phyloP scores from a whole-genome alignment of 2,113 vertebrate species.

The Siphamia tubifer region DNA sequence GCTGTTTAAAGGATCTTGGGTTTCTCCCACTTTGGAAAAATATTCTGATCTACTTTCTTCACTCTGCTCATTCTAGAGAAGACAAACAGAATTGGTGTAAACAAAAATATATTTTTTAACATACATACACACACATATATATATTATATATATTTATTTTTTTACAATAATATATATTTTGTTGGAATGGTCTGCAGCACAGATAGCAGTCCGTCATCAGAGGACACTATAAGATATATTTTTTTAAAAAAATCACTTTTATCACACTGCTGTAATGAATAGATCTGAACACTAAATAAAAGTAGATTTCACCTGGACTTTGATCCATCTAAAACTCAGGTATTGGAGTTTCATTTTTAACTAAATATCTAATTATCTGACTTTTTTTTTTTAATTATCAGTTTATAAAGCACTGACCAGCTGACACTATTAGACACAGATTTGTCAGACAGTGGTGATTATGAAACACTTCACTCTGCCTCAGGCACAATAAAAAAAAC shows the following conservation, averaged over 20 bases:
- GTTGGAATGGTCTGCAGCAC: constrained; percentile 33
- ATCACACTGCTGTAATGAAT: neutral
- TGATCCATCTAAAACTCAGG: too few relatives aligned
- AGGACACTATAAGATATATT: constrained; percentile 21
- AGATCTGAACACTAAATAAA: neutral
- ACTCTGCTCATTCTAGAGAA: constrained; percentile 63
- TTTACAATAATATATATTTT: too few relatives aligned
- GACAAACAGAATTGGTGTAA: constrained; percentile 69
- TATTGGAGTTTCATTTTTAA: too few relatives aligned
- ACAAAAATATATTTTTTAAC: constrained; percentile 66
- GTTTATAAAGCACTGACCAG: too few relatives aligned
- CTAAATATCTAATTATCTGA: too few relatives aligned
- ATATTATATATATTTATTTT: too few relatives aligned
- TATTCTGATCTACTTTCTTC: constrained; percentile 82
- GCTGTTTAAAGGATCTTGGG: constrained; percentile 74
- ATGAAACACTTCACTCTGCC: too few relatives aligned
- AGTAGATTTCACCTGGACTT: neutral
- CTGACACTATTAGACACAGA: too few relatives aligned
- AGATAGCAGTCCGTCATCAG: constrained; percentile 54
- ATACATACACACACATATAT: too few relatives aligned
- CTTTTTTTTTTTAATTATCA: too few relatives aligned
- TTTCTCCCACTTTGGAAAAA: constrained; percentile 83
- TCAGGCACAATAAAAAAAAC: constrained; percentile 29
- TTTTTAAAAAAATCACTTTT: constrained; percentile 12
- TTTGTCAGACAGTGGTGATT: too few relatives aligned